Evolutionary conservation across 2,888 invertebrate genomes (phyloP).

Genomic region (Cataglyphis albicans): DNA sequence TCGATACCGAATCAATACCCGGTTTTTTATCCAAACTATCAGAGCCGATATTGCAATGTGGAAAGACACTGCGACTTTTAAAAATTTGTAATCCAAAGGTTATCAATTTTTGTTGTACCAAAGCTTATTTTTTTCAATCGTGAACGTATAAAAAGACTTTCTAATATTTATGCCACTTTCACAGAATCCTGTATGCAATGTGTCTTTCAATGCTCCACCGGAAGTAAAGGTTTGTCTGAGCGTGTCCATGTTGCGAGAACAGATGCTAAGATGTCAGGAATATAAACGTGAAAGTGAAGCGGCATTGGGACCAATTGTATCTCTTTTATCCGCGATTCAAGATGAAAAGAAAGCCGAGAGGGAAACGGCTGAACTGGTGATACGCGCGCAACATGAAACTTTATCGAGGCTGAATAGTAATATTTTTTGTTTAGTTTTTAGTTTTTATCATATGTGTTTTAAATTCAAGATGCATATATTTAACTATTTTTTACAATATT

Average conservation of each 20-base stretch:
- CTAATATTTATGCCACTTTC: slow-evolving; percentile 25
- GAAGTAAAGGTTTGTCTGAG: slow-evolving; percentile 87
- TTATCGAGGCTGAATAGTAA: slow-evolving; percentile 77
- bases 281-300: slow-evolving; percentile 87
- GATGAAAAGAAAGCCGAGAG: slow-evolving; percentile 77
- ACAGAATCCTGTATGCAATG: slow-evolving; percentile 87
- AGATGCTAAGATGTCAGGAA: slow-evolving; percentile 86
- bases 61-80: slow-evolving; percentile 91
- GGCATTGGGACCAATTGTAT: slow-evolving; percentile 75
- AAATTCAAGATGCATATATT: not conserved
- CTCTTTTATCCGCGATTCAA: slow-evolving; percentile 79
- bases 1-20: slow-evolving; percentile 87
- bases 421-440: slow-evolving; percentile 13
- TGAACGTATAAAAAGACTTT: not conserved
- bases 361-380: slow-evolving; percentile 77
- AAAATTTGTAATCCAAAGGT: slow-evolving; percentile 91
- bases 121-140: slow-evolving; percentile 15
- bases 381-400: slow-evolving; percentile 79
- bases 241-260: slow-evolving; percentile 87
- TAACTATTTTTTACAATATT: slow-evolving; percentile 21
- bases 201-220: slow-evolving; percentile 87
- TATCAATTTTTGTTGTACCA: slow-evolving; percentile 75
- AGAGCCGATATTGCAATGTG: slow-evolving; percentile 90
- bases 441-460: not conserved
- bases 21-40: slow-evolving; percentile 90